Percentiles rank a stretch among this genome's conserved stretches.
Evolutionary conservation across 2,113 vertebrate genomes (phyloP).

Genomic region (Onychorhynchus coronatus): DNA sequence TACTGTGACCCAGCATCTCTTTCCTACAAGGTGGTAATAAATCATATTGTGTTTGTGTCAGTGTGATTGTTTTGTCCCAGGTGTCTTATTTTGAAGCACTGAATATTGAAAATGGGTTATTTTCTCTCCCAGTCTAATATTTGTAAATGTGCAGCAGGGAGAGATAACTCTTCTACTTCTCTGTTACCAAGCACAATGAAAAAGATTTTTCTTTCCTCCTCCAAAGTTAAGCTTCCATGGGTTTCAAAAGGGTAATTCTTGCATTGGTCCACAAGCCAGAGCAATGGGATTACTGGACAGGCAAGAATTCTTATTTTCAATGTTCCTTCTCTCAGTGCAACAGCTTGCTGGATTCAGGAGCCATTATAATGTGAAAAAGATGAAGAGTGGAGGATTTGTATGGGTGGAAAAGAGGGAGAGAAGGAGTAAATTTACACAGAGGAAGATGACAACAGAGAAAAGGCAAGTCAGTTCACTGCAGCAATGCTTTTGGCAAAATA

Average conservation of each 20-base stretch:
- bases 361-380: background rate
- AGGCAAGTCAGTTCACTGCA: background rate
- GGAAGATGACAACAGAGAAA: background rate
- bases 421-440: background rate
- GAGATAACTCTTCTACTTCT: background rate
- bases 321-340: background rate
- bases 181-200: background rate
- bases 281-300: background rate
- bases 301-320: background rate
- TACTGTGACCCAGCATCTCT: background rate
- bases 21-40: background rate
- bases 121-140: background rate
- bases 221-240: background rate
- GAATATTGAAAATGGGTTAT: background rate
- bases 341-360: background rate
- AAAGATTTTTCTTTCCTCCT: background rate
- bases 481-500: background rate
- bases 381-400: background rate
- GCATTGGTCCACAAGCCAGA: background rate
- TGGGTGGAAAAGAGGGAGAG: background rate
- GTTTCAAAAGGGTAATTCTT: background rate
- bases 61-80: background rate
- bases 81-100: background rate
- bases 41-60: background rate
- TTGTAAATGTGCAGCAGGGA: background rate